These are phyloP conservation scores for Lasaia peninsularis DNA, from an alignment of 1,140 invertebrate genomes.

Conservation along the genomic window DNA sequence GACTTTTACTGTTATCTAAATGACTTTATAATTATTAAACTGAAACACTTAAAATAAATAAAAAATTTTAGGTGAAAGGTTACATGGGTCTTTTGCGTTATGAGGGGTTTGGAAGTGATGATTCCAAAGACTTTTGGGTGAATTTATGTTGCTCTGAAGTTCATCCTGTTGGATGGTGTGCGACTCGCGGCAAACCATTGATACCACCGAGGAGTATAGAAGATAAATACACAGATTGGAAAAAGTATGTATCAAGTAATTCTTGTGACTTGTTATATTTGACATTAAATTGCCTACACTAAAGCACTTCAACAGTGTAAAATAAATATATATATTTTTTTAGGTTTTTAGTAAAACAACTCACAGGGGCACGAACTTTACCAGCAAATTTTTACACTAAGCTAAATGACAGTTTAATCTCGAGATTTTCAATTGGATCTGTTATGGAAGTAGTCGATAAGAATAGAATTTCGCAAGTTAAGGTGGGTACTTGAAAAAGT, in stretches of 20 bases:
- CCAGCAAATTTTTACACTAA: constrained; percentile 95
- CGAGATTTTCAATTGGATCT: constrained; percentile 88
- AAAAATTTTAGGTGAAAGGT: constrained; percentile 83
- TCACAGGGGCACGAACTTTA: constrained; percentile 94
- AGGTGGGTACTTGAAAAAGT: constrained; percentile 64
- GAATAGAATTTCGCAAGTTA: constrained; percentile 95
- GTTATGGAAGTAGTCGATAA: constrained; percentile 97
- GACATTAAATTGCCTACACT: no score
- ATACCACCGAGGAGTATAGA: constrained; percentile 95
- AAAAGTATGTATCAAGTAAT: constrained; percentile 74
- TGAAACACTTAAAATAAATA: neutral
- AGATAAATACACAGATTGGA: constrained; percentile 96
- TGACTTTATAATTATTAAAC: constrained; percentile 5
- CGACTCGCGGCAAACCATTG: constrained; percentile 94
- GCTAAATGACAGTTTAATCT: constrained; percentile 89
- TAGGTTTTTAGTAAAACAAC: constrained; percentile 89
- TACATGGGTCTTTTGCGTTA: constrained; percentile 96
- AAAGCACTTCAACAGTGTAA: neutral
- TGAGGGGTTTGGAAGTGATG: constrained; percentile 94
- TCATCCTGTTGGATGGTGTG: constrained; percentile 98
- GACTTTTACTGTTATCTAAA: no score
- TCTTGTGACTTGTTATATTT: no score
- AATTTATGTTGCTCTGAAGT: constrained; percentile 95
- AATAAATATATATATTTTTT: constrained; percentile 22
- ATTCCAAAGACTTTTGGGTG: constrained; percentile 96